These are phyloP conservation scores for Philopedon plagiatum DNA, from an alignment of 2,888 invertebrate genomes.

Conservation along the genomic window DNA sequence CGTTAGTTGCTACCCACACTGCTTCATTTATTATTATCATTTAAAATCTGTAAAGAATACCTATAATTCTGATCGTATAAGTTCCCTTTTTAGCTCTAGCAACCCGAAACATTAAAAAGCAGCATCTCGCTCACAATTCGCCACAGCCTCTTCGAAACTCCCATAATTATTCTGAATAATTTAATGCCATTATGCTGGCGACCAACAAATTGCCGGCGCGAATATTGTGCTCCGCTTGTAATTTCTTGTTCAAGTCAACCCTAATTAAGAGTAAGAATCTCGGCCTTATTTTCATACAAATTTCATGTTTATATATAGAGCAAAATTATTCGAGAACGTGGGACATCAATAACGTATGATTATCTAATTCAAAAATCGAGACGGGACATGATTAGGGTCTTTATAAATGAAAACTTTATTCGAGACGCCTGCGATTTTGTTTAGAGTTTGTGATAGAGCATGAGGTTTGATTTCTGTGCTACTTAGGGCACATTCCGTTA, in stretches of 20 bases:
- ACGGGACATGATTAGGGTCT: too few relatives aligned
- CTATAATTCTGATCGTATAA: too few relatives aligned
- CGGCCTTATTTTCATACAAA: slow-evolving; percentile 38
- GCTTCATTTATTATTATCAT: too few relatives aligned
- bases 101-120: too few relatives aligned
- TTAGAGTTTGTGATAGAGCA: too few relatives aligned
- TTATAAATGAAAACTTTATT: too few relatives aligned
- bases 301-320: slow-evolving; percentile 28
- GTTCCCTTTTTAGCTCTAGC: too few relatives aligned
- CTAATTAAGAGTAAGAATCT: slow-evolving; percentile 36
- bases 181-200: slow-evolving; percentile 22
- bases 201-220: slow-evolving; percentile 20
- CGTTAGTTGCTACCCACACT: too few relatives aligned
- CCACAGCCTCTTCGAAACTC: not conserved
- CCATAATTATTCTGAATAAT: slow-evolving; percentile 34
- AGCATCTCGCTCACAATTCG: not conserved
- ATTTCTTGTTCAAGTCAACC: slow-evolving; percentile 21
- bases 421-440: too few relatives aligned
- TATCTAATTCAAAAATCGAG: not conserved
- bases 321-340: slow-evolving; percentile 2
- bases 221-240: slow-evolving; percentile 31
- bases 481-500: too few relatives aligned
- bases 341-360: not conserved
- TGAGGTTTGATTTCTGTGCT: too few relatives aligned
- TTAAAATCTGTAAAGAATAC: too few relatives aligned